phyloP scores from a whole-genome alignment of 64 coral and sea anemone species.

The Actinia equina region DNA sequence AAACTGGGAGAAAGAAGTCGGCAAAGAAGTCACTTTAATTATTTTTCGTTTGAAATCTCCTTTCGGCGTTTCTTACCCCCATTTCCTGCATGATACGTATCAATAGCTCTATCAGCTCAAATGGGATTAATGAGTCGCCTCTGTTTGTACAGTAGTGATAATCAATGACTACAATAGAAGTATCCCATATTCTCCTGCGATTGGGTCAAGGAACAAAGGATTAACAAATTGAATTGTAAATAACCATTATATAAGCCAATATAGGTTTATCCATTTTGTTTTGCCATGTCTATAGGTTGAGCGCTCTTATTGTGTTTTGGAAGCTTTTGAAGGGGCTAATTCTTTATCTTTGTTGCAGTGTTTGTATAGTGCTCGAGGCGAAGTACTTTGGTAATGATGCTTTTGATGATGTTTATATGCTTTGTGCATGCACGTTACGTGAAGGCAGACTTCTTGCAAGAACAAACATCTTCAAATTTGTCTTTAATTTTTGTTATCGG shows the following conservation, averaged over 20 bases:
- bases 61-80: no score
- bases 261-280: no score
- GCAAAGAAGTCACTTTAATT: no score
- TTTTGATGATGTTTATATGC: neutral
- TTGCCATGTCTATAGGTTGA: neutral
- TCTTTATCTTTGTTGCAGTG: neutral
- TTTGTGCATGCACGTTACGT: neutral
- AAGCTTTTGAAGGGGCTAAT: neutral
- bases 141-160: neutral
- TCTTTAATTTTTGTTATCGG: no score
- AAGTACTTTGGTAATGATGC: slow-evolving; percentile 2
- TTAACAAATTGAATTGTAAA: neutral
- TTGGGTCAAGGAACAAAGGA: neutral
- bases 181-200: neutral
- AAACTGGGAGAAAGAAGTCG: neutral
- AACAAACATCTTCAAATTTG: no score
- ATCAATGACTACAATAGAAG: neutral
- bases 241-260: neutral
- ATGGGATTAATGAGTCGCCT: neutral
- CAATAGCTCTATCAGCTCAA: neutral
- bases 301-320: neutral
- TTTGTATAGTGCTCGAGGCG: neutral
- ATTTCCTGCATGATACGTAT: neutral
- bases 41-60: no score
- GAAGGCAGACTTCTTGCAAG: neutral